Conservation (phyloP, 2,888 invertebrate genomes). For the Archips xylosteana region DNA sequence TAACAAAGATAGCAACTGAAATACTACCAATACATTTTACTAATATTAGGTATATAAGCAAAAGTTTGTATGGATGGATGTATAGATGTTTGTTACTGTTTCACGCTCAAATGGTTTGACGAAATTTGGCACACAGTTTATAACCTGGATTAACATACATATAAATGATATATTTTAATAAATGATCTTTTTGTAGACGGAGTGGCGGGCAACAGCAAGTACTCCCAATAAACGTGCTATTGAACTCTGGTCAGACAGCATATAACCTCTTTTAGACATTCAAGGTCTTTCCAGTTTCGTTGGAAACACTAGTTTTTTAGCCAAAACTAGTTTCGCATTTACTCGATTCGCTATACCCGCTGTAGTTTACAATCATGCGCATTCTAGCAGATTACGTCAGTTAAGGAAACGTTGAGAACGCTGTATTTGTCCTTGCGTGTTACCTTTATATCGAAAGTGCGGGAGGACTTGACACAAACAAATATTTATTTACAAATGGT, state of each 20-base stretch:
- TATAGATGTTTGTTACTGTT: too few relatives aligned
- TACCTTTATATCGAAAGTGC: constrained; percentile 1
- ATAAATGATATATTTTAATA: too few relatives aligned
- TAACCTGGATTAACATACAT: too few relatives aligned
- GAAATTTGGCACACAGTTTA: too few relatives aligned
- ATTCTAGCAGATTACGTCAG: constrained; percentile 22
- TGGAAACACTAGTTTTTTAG: constrained; percentile 23
- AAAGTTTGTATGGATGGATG: too few relatives aligned
- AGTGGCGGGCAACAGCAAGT: not conserved
- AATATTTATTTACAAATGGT: not conserved
- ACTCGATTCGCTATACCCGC: constrained; percentile 25
- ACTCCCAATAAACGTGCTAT: not conserved
- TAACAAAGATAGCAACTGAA: too few relatives aligned
- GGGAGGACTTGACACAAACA: not conserved
- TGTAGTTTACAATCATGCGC: constrained; percentile 29
- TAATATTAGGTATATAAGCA: too few relatives aligned
- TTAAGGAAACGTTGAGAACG: not conserved
- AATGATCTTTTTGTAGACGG: too few relatives aligned
- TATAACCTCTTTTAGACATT: constrained; percentile 18
- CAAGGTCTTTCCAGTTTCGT: constrained; percentile 15
- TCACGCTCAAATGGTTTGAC: too few relatives aligned
- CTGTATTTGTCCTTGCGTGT: constrained; percentile 10
- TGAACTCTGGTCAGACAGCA: not conserved
- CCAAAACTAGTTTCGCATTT: constrained; percentile 8
- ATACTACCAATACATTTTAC: too few relatives aligned